These are phyloP conservation scores for Tetragonula carbonaria DNA, from an alignment of 2,888 invertebrate genomes.

Conservation along the genomic window DNA sequence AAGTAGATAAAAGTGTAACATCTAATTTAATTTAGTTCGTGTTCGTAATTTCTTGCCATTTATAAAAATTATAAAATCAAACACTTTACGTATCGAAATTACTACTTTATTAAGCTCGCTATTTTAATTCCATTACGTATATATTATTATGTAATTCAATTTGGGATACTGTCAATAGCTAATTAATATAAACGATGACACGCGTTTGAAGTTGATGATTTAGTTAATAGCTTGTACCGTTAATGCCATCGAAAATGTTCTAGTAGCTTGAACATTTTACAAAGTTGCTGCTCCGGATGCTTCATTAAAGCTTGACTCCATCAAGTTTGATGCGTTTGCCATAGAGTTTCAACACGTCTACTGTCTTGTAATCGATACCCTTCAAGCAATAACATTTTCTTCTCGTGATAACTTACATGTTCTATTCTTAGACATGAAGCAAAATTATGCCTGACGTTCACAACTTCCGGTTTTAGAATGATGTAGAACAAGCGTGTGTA, in stretches of 20 bases:
- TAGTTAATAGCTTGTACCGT: neutral
- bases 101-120: neutral
- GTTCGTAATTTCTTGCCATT: too few species aligned
- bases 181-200: neutral
- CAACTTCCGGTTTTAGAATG: neutral
- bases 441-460: neutral
- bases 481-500: neutral
- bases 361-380: slow-evolving; percentile 20
- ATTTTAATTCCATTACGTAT: neutral
- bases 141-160: neutral
- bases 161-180: neutral
- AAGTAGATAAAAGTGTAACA: too few species aligned
- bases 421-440: neutral
- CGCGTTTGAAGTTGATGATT: neutral
- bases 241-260: neutral
- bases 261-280: neutral
- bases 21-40: too few species aligned
- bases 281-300: neutral
- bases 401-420: slow-evolving; percentile 3
- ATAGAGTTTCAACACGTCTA: slow-evolving; percentile 9
- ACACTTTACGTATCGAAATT: too few species aligned
- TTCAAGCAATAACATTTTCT: slow-evolving; percentile 6
- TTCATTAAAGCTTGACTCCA: slow-evolving; percentile 6
- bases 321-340: slow-evolving; percentile 8
- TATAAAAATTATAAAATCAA: too few species aligned